These are phyloP conservation scores for Drosophila rellima DNA, from an alignment of 2,888 invertebrate genomes.

Conservation along the genomic window DNA sequence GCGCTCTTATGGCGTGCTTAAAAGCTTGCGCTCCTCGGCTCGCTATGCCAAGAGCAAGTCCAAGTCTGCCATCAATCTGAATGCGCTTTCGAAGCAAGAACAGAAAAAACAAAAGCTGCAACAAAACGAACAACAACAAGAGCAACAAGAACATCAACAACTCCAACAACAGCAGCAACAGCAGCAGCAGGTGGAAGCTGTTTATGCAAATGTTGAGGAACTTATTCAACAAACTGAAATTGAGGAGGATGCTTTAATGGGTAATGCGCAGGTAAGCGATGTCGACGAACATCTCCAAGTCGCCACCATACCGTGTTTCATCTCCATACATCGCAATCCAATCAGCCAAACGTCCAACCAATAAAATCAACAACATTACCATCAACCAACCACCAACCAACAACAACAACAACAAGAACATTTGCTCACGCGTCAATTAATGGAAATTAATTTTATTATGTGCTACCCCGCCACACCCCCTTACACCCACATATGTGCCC, in stretches of 20 bases:
- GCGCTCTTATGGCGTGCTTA: conserved; percentile 71
- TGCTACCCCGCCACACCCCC: conserved; percentile 26
- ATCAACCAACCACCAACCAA: conserved; percentile 12
- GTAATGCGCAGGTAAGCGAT: conserved; percentile 73
- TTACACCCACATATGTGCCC: conserved; percentile 4
- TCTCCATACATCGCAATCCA: conserved; percentile 34
- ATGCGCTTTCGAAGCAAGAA: conserved; percentile 63
- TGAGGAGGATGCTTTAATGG: conserved; percentile 70
- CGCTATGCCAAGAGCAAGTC: conserved; percentile 70
- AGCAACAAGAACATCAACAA: conserved; percentile 14
- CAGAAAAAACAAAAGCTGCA: conserved; percentile 55
- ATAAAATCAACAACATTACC: conserved; percentile 12
- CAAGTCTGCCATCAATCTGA: conserved; percentile 72
- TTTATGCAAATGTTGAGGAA: conserved; percentile 69
- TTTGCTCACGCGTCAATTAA: conserved; percentile 45
- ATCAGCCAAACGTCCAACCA: conserved; percentile 21
- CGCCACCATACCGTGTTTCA: conserved; percentile 55
- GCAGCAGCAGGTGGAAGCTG: conserved; percentile 47
- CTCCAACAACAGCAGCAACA: conserved; percentile 22
- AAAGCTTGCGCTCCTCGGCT: conserved; percentile 69
- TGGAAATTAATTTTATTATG: conserved; percentile 64
- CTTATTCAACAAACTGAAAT: conserved; percentile 38
- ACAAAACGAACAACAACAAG: conserved; percentile 21
- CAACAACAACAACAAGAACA: conserved; percentile 11
- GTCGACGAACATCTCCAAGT: conserved; percentile 37